Percentiles rank a stretch among this genome's conserved stretches.
phyloP scores from a whole-genome alignment of 2,113 vertebrate species.

The Leucopsar rothschildi region DNA sequence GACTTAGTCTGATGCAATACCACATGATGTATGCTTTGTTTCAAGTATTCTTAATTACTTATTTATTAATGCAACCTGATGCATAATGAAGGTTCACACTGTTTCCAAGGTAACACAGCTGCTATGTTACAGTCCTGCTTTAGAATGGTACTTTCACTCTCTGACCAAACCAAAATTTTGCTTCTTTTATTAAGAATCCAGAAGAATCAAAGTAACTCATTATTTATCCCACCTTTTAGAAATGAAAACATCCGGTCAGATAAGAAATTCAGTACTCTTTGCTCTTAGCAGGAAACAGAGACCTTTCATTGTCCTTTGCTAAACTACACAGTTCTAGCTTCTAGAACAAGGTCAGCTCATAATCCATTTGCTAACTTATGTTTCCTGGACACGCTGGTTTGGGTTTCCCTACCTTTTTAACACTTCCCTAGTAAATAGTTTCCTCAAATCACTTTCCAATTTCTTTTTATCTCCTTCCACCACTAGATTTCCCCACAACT shows the following conservation, averaged over 20 bases:
- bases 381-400: not conserved
- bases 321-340: not conserved
- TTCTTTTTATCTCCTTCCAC: not conserved
- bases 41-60: not conserved
- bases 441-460: not conserved
- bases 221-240: not conserved
- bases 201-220: not conserved
- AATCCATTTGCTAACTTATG: not conserved
- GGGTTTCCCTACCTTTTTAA: not conserved
- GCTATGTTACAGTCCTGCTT: not conserved
- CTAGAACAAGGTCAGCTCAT: not conserved
- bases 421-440: not conserved
- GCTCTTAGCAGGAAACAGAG: not conserved
- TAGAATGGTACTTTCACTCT: not conserved
- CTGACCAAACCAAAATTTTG: not conserved
- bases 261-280: not conserved
- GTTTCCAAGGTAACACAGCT: constrained; percentile 23
- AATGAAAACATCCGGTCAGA: not conserved
- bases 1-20: not conserved
- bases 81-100: not conserved
- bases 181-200: not conserved
- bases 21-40: not conserved
- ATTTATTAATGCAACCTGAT: constrained; percentile 10
- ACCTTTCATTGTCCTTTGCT: not conserved
- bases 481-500: not conserved